Evolutionary conservation across 2,888 invertebrate species (phyloP), one percentile per base, ranked within the genome.

Genomic region (Campoplex capitator): DNA sequence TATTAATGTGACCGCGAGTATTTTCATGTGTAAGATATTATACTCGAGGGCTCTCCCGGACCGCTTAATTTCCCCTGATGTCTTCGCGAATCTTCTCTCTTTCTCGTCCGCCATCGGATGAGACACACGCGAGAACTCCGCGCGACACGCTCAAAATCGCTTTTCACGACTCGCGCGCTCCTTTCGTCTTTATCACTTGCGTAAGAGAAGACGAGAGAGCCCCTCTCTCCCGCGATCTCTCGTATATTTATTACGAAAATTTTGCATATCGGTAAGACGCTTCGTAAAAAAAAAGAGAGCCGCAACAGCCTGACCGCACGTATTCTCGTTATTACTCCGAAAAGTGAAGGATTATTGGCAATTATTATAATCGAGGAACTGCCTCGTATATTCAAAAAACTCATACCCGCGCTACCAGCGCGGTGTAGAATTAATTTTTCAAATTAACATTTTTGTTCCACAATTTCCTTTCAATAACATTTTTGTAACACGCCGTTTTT

Each of bases 261-360:
- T 86, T 86, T 81, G 80, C 86, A 83, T 84, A 76, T 83, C 84
- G 73, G 79, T 16, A 67, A 58, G 70, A 83, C 56, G 65, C 48
- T 13, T 28, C 56, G 28, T 6, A 56, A 67, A 23, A 28, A 4
- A 48, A 67, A 23, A 28, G 2, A 38, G 18, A 76, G 54, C 62
- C 51, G 38, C 38, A 68, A 42, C 38, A 54, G 65, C 65, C 28
- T 48, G 28, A 83, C 67, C 86, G 23, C 23, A 78, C 58, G 77
- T 84, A 74, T 45, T 68, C 77, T 84, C 81, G 84, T 90, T 90
- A 90, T 91, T 91, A 91, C 88, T 78, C 89, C 89, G 87, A 90
- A 91, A 91, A 91, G 90, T 90, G 90, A 90, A 87, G 88, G 87
- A 91, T 91, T 91, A 92, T 89, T 89, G 88, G 89, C 90, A 92